Conservation (phyloP, 23 tunicate species). For the Styela clava region DNA sequence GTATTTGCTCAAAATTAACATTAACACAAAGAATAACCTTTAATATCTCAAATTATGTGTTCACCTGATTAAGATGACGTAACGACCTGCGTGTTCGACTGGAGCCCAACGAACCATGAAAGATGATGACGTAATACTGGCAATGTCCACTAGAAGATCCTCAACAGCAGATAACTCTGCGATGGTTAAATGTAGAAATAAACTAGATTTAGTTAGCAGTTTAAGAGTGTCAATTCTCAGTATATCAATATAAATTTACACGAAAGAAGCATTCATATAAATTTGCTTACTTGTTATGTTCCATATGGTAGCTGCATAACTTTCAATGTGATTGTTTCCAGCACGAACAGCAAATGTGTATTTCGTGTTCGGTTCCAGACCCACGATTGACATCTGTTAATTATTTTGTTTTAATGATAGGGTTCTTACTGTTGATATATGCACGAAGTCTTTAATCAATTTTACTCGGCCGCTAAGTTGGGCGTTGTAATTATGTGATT, state of each 20-base stretch:
- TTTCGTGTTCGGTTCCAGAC: slow-evolving; percentile 65
- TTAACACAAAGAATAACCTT: no score
- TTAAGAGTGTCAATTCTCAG: no score
- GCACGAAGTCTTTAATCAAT: no score
- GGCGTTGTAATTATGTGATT: no score
- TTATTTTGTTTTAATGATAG: not conserved
- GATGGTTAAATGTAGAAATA: no score
- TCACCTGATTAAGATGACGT: slow-evolving; percentile 36
- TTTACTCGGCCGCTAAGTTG: no score
- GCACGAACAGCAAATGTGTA: slow-evolving; percentile 67
- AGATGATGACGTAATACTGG: slow-evolving; percentile 48
- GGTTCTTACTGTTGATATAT: no score
- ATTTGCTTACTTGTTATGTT: slow-evolving; percentile 56
- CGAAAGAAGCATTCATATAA: not conserved
- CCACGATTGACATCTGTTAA: slow-evolving; percentile 40
- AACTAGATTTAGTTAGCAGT: no score
- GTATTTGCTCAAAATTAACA: no score
- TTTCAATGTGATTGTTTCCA: slow-evolving; percentile 73
- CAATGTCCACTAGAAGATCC: slow-evolving; percentile 37
- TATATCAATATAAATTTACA: no score
- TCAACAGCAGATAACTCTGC: slow-evolving; percentile 70
- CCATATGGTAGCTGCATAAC: slow-evolving; percentile 43
- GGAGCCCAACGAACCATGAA: slow-evolving; percentile 56
- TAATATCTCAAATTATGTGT: no score
- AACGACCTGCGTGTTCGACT: slow-evolving; percentile 48